Conservation (phyloP, 2,888 invertebrate genomes). For the Drosophila glabriapex region DNA sequence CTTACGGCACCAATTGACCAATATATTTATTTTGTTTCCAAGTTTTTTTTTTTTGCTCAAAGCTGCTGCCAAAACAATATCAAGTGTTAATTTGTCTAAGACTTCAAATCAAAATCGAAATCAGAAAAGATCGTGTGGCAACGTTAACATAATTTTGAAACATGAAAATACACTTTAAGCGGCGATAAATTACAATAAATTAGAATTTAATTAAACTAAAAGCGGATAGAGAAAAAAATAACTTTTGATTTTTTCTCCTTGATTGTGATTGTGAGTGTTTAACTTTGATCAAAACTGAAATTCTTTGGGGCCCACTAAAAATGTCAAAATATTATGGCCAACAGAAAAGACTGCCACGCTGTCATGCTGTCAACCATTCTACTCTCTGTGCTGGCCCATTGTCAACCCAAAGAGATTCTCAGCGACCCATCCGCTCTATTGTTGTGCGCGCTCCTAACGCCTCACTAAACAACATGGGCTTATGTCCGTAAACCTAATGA, state of each 20-base stretch:
- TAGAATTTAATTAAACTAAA: slow-evolving; percentile 77
- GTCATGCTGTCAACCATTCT: slow-evolving; percentile 75
- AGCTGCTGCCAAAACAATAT: slow-evolving; percentile 45
- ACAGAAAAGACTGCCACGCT: slow-evolving; percentile 64
- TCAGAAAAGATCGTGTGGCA: slow-evolving; percentile 39
- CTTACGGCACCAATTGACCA: slow-evolving; percentile 64
- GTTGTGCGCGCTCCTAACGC: slow-evolving; percentile 70
- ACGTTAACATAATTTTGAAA: slow-evolving; percentile 54
- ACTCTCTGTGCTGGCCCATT: slow-evolving; percentile 56
- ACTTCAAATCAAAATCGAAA: slow-evolving; percentile 38
- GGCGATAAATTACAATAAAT: slow-evolving; percentile 76
- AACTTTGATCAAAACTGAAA: slow-evolving; percentile 46
- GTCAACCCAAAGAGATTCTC: slow-evolving; percentile 34
- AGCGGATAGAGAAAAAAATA: slow-evolving; percentile 17
- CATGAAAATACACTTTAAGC: slow-evolving; percentile 76
- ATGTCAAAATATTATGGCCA: slow-evolving; percentile 81
- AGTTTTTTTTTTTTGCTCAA: slow-evolving; percentile 19
- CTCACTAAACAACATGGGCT: slow-evolving; percentile 75
- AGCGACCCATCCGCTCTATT: slow-evolving; percentile 45
- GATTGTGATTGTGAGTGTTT: slow-evolving; percentile 15
- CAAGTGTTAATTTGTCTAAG: slow-evolving; percentile 78
- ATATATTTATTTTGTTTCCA: not conserved
- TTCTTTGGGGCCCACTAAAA: slow-evolving; percentile 72
- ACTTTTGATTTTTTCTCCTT: slow-evolving; percentile 20
- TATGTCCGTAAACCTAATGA: slow-evolving; percentile 80